Evolutionary conservation across 92 coral and sea anemone genomes (phyloP), one percentile per base, ranked within the genome.

Genomic region (Zoanthus gigantus): DNA sequence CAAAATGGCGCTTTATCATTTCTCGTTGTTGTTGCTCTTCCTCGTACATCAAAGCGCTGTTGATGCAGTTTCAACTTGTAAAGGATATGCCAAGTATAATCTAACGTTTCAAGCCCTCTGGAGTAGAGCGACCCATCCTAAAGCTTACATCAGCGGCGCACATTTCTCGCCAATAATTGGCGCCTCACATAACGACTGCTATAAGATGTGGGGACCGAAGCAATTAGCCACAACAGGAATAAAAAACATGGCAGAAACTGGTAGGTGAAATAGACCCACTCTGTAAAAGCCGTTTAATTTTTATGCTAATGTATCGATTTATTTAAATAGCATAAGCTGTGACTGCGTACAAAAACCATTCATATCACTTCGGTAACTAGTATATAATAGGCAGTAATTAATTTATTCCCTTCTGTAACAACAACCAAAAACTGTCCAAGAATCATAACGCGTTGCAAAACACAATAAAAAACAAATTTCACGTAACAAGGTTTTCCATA

Each of bases 111-210:
- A 87, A 30, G 90, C 89, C 6, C 14, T 77, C 76, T 92, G 95
- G 95, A 90, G 68, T 72, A 10, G 30, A 13, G 54, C 50, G 0
- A 79, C 76, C 9, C 95, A 92, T 16, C 90, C 93, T 0, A 48
- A 15, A 3, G 80, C 80, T 8, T 88, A 50, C 50, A 87, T 78
- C 5, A 12, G 28, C 1, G 9, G 52, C 0, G 90, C 93, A 28
- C 90, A 76, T 31, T 92, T 92, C 68, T 92, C 95, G 23, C 78
- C 73, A 7, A 83, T 90, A 46, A 91, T 92, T 15, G 93, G 89
- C 57, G 93, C 93, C 9, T 87, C 93, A 1, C 95, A 92, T 68
- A 87, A 80, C 18, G 67, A 31, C 68, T 60, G 48, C 30, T 92
- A 92, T 88, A 81, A 78, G 30, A 75, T 92, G 83, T 92, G 95